Percentiles rank a stretch among this genome's conserved stretches.
Evolutionary conservation across 2,888 invertebrate genomes (phyloP).

Genomic region (Poecilobothrus nobilitatus): DNA sequence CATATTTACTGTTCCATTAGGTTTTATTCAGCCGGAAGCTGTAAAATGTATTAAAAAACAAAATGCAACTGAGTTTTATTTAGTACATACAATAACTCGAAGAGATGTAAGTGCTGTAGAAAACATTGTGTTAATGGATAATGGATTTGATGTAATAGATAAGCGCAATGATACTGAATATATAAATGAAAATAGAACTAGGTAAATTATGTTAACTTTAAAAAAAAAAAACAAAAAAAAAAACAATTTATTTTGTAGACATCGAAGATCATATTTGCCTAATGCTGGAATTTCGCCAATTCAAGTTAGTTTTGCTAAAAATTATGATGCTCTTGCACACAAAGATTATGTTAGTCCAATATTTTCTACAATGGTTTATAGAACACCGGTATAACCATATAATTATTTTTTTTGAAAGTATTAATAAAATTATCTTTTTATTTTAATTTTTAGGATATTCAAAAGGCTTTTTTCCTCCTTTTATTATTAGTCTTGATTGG

Average conservation of each 20-base stretch:
- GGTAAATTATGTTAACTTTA: not conserved
- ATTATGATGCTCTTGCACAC: constrained; percentile 63
- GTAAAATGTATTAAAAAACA: constrained; percentile 68
- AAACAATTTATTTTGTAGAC: constrained; percentile 22
- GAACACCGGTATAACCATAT: constrained; percentile 46
- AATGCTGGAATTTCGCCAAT: constrained; percentile 56
- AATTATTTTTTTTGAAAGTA: constrained; percentile 28
- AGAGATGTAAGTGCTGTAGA: constrained; percentile 43
- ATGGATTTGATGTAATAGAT: constrained; percentile 22
- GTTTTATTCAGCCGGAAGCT: constrained; percentile 90
- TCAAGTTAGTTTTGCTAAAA: constrained; percentile 63
- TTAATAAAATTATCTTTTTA: not conserved
- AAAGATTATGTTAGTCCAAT: constrained; percentile 77
- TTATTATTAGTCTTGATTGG: constrained; percentile 88
- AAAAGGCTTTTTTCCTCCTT: constrained; percentile 91
- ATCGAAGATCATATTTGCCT: constrained; percentile 35
- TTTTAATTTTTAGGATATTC: constrained; percentile 57
- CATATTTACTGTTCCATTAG: constrained; percentile 89
- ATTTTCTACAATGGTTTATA: constrained; percentile 89
- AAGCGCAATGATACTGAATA: constrained; percentile 14
- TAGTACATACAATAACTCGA: constrained; percentile 45
- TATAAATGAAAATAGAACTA: constrained; percentile 11
- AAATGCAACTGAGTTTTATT: constrained; percentile 56
- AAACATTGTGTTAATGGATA: constrained; percentile 29
- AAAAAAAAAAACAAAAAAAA: not conserved